A percentile compares a stretch with the other conserved stretches of the same genome.
These are phyloP conservation scores for Caradrina clavipalpis DNA, from an alignment of 2,888 invertebrate species.

Conservation along the genomic window DNA sequence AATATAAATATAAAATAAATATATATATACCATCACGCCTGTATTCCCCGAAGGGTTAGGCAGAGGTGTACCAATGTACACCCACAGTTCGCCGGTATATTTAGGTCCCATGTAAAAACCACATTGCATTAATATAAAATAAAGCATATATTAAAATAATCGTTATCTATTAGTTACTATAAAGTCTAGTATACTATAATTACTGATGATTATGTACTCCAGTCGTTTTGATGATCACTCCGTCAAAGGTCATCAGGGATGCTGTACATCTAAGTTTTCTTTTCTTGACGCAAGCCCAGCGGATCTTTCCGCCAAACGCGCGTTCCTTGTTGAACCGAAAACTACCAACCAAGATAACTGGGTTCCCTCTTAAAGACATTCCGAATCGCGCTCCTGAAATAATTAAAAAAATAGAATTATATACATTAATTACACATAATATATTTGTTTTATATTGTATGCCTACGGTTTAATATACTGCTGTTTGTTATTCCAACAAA, in stretches of 20 bases:
- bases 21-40: too few relatives aligned
- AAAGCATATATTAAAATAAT: too few relatives aligned
- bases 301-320: slow-evolving; percentile 42
- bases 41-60: too few relatives aligned
- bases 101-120: too few relatives aligned
- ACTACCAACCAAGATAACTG: slow-evolving; percentile 57
- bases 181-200: neutral
- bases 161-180: neutral
- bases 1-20: too few relatives aligned
- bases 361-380: slow-evolving; percentile 61
- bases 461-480: too few relatives aligned
- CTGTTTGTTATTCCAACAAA: too few relatives aligned
- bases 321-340: slow-evolving; percentile 62
- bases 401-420: neutral
- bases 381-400: slow-evolving; percentile 54
- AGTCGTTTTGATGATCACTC: slow-evolving; percentile 46
- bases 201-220: slow-evolving; percentile 51
- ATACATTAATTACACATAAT: too few relatives aligned
- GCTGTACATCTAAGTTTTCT: slow-evolving; percentile 61
- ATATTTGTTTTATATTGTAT: too few relatives aligned
- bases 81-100: too few relatives aligned
- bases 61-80: too few relatives aligned
- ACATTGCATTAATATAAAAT: too few relatives aligned
- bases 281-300: slow-evolving; percentile 70
- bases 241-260: slow-evolving; percentile 61